Evolutionary conservation across 2,888 invertebrate genomes (phyloP), one percentile per base, ranked within the genome.

Genomic region (Cotesia congregata): DNA sequence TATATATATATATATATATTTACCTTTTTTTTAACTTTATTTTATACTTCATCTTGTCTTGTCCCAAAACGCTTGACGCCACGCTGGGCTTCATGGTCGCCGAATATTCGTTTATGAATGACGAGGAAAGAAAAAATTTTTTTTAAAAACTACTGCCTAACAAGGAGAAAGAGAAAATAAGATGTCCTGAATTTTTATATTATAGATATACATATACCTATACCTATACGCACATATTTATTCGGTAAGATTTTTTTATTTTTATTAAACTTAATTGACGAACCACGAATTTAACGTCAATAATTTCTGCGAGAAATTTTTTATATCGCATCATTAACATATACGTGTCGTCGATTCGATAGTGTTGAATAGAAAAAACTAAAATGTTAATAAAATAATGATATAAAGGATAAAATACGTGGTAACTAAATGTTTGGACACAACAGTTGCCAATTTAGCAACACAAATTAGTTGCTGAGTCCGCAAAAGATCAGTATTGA

Each of bases 391-490:
- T 61, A 39, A 72, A 62, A 72, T 38, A 64, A 62, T 30, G 30
- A 30, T 30, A 72, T 62, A 41, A 72, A 62, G 12, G 12, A 30
- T 12, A 15, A 59, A 30, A 71, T 39, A 61, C 59, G 71, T 71
- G 61, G 61, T 59, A 61, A 60, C 67, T 65, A 72, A 76, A 76
- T 68, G 72, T 76, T 76, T 72, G 40, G 72, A 30, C 67, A 72
- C 69, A 69, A 76, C 64, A 68, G 69, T 38, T 39, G 41, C 81
- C 81, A 85, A 84, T 84, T 86, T 85, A 86, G 84, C 84, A 84
- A 84, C 83, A 85, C 85, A 86, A 86, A 86, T 85, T 86, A 85
- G 83, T 81, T 84, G 78, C 78, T 78, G 77, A 77, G 76, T 79
- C 76, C 74, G 74, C 70, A 72, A 80, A 77, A 80, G 80, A 77